Conservation (phyloP, 2,888 invertebrate species). For the Drosophila neotestacea region DNA sequence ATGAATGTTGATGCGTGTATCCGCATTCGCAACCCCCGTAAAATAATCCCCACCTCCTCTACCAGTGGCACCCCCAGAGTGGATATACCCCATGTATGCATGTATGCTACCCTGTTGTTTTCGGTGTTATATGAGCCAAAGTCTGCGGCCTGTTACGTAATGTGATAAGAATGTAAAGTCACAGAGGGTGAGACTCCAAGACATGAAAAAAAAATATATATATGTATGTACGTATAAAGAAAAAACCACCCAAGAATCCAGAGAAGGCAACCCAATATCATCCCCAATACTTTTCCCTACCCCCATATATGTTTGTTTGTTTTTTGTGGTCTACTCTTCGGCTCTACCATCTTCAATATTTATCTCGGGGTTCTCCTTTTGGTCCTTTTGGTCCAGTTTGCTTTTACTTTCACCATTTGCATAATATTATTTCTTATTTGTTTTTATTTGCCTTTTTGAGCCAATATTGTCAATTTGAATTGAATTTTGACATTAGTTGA, state of each 20-base stretch:
- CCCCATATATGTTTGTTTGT: slow-evolving; percentile 34
- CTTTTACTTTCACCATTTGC: slow-evolving; percentile 56
- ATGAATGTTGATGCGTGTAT: slow-evolving; percentile 62
- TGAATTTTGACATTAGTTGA: slow-evolving; percentile 74
- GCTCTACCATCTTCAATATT: background rate
- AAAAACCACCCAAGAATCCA: slow-evolving; percentile 11
- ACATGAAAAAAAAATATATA: background rate
- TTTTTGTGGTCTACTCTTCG: background rate
- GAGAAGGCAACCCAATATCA: slow-evolving; percentile 26
- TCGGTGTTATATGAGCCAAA: slow-evolving; percentile 67
- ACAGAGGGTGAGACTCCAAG: background rate
- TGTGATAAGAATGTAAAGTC: slow-evolving; percentile 71
- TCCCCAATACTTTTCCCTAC: slow-evolving; percentile 27
- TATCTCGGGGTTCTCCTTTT: background rate
- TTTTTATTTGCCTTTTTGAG: slow-evolving; percentile 62
- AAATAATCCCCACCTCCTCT: slow-evolving; percentile 2
- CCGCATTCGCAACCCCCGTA: slow-evolving; percentile 49
- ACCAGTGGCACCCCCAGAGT: background rate
- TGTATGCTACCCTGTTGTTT: slow-evolving; percentile 31
- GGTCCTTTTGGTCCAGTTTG: slow-evolving; percentile 23
- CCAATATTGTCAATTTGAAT: slow-evolving; percentile 67
- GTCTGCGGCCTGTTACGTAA: slow-evolving; percentile 79
- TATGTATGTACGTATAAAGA: too few relatives aligned
- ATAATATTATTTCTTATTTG: slow-evolving; percentile 75
- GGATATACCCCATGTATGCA: slow-evolving; percentile 19